Percentiles rank a stretch among this genome's conserved stretches.
Conservation (phyloP, 2,888 invertebrate genomes). For the Eucera pruinosa region DNA sequence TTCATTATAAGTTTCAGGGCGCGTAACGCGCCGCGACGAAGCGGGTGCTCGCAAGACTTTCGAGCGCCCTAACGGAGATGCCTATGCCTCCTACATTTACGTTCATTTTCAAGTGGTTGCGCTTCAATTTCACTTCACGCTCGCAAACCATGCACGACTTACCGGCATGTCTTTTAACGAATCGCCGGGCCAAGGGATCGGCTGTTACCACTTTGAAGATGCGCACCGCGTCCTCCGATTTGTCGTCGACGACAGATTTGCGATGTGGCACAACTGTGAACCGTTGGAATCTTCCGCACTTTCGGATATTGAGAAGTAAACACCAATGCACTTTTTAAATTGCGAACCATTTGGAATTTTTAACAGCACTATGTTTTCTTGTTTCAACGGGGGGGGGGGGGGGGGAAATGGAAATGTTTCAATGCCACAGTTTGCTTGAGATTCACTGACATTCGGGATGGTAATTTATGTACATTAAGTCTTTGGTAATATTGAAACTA, state of each 20-base stretch:
- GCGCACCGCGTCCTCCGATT: constrained; percentile 10
- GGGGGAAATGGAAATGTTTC: too few species aligned
- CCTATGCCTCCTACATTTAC: constrained; percentile 33
- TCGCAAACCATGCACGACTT: constrained; percentile 65
- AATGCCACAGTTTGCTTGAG: too few species aligned
- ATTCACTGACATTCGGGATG: too few species aligned
- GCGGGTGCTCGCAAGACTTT: constrained; percentile 48
- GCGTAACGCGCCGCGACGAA: constrained; percentile 24
- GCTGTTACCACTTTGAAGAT: constrained; percentile 57
- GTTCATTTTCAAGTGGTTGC: constrained; percentile 59
- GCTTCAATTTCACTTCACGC: constrained; percentile 64
- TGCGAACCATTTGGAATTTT: too few species aligned
- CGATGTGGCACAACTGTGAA: constrained; percentile 19
- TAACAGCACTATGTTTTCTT: too few species aligned
- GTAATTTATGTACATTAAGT: constrained; percentile 1
- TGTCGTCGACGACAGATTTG: constrained; percentile 12
- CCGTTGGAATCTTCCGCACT: neutral
- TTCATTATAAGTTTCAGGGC: constrained; percentile 72
- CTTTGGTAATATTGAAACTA: neutral
- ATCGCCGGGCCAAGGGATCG: constrained; percentile 52
- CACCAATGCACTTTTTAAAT: neutral
- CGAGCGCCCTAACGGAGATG: constrained; percentile 19
- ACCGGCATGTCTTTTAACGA: constrained; percentile 69
- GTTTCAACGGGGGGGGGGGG: too few species aligned
- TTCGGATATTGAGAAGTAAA: too few species aligned